Evolutionary conservation across 2,888 invertebrate species (phyloP).

Genomic region (Polydrusus cervinus): DNA sequence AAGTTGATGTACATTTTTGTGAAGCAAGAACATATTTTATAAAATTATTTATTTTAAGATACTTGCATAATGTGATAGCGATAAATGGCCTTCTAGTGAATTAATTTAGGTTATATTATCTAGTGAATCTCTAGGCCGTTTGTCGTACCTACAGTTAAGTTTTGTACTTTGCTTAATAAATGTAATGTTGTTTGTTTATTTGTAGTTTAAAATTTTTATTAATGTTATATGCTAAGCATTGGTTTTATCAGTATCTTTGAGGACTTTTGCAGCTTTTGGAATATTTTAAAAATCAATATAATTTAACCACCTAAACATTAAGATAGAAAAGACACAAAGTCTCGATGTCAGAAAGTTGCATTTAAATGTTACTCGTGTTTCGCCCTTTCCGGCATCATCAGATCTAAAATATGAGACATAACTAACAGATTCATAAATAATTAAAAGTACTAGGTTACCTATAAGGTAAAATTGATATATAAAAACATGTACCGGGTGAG

Average conservation of each 20-base stretch:
- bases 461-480: too few species aligned
- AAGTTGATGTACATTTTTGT: slow-evolving; percentile 26
- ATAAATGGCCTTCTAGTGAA: slow-evolving; percentile 61
- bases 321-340: too few species aligned
- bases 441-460: too few species aligned
- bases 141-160: slow-evolving; percentile 62
- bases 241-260: slow-evolving; percentile 1
- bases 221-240: slow-evolving; percentile 44
- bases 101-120: slow-evolving; percentile 55
- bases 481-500: too few species aligned
- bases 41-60: slow-evolving; percentile 59
- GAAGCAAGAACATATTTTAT: slow-evolving; percentile 31
- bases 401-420: too few species aligned
- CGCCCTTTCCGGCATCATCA: too few species aligned
- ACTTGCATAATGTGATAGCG: slow-evolving; percentile 70
- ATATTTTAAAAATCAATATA: neutral
- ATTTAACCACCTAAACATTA: too few species aligned
- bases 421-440: too few species aligned
- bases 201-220: slow-evolving; percentile 52
- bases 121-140: slow-evolving; percentile 60
- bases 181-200: slow-evolving; percentile 57
- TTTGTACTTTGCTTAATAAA: slow-evolving; percentile 53
- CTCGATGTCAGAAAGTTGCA: too few species aligned
- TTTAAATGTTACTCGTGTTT: too few species aligned
- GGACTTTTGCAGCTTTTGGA: neutral